These are phyloP conservation scores for Idaea aversata DNA, from an alignment of 2,888 invertebrate species.

Conservation along the genomic window DNA sequence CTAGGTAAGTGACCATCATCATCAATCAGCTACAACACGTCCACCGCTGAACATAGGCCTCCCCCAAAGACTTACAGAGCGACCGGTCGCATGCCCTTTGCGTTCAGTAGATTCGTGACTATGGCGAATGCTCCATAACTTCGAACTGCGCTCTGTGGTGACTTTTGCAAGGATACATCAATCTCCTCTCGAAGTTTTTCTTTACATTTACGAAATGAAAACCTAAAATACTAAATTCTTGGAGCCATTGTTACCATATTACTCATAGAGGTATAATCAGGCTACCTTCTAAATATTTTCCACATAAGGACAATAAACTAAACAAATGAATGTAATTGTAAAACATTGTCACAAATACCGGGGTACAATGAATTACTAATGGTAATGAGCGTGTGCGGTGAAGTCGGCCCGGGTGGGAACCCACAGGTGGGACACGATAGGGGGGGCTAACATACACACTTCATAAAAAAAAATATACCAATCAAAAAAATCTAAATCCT, in stretches of 20 bases:
- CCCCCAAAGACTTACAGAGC: too few relatives aligned
- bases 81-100: too few relatives aligned
- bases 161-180: too few relatives aligned
- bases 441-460: background rate
- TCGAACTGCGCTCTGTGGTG: too few relatives aligned
- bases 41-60: too few relatives aligned
- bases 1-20: too few relatives aligned
- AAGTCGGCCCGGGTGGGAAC: background rate
- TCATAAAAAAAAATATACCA: background rate
- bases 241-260: background rate
- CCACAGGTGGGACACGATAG: background rate
- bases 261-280: background rate
- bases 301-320: background rate
- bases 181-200: too few relatives aligned
- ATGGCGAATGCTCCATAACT: too few relatives aligned
- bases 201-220: too few relatives aligned
- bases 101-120: too few relatives aligned
- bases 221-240: background rate
- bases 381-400: background rate
- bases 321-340: background rate
- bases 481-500: background rate
- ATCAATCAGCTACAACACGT: too few relatives aligned
- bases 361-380: background rate
- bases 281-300: background rate
- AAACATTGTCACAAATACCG: conserved; percentile 1